Conservation (phyloP, 1,140 invertebrate species). For the Laodelphax striatellus region DNA sequence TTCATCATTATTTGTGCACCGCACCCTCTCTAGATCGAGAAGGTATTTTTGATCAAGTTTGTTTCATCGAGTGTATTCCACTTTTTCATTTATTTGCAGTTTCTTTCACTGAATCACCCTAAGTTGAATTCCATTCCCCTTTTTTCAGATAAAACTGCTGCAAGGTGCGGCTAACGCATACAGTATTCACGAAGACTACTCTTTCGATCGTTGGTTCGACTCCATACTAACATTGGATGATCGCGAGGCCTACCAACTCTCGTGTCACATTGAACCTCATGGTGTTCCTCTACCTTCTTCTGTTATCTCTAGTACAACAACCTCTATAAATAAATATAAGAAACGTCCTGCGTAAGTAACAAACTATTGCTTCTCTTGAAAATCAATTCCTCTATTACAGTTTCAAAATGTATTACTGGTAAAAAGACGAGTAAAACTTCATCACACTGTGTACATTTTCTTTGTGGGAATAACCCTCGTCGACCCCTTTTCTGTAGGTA, state of each 20-base stretch:
- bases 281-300: conserved; percentile 23
- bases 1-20: no score
- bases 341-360: conserved; percentile 16
- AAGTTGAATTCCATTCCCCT: background rate
- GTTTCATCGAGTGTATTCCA: no score
- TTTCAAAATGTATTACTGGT: no score
- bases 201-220: conserved; percentile 89
- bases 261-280: conserved; percentile 78
- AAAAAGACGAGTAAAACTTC: no score
- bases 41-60: no score
- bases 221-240: conserved; percentile 81
- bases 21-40: no score
- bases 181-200: conserved; percentile 65
- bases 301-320: background rate
- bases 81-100: no score
- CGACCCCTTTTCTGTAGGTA: no score
- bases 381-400: no score
- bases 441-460: no score
- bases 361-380: no score
- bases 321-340: conserved; percentile 5
- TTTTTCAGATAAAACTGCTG: conserved; percentile 69
- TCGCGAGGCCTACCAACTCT: conserved; percentile 79
- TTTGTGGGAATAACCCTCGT: no score
- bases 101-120: background rate
- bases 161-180: conserved; percentile 98